Evolutionary conservation across 2,797 vertebrate species (phyloP), one percentile per base, ranked within the genome.

Genomic region (Pempheris klunzingeri): DNA sequence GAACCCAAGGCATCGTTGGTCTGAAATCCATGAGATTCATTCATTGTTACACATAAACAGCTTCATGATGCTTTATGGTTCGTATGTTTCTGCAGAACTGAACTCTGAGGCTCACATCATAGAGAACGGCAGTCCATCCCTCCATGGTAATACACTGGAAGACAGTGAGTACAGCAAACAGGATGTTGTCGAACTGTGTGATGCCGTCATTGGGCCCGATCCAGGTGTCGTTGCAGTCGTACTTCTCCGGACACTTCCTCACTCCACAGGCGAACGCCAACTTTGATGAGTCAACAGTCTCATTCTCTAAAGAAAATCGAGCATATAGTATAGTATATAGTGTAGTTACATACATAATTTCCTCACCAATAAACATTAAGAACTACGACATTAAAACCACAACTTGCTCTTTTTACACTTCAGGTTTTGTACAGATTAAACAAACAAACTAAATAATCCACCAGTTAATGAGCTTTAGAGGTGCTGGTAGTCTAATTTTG

Each of bases 81-180:
- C 0, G 41, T 28, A 54, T 22, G 17, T 41, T 30, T 49, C 10
- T 4, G 52, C 24, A 32, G 55, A 12, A 43, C 30, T 17, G 22
- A 44, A 50, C 18, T 20, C 24, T n/a, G 36, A 17, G 41, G 69
- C 97, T 96, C 91, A 99, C 98, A 2, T 98, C 99, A 89, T 99
- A 99, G 72, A 99, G 96, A 80, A 99, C 98, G 17, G 97, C 98
- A 61, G 98, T 99, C 98, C 98, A 99, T 80, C 98, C 98, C 94
- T 99, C 98, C 98, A 99, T 99, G 90, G 98, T 99, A 83, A 99
- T 99, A 90, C 98, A 99, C 92, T 99, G 98, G 96, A 99, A 99
- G 92, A 99, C 98, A 0, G 98, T 99, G 92, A 99, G 94, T 76
- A 99, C 97, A 39, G 98, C 98, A 52, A 99, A 99, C 68, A 99